Evolutionary conservation across 1,140 invertebrate genomes (phyloP), one percentile per base, ranked within the genome.

Genomic region (Scylla paramamosain): DNA sequence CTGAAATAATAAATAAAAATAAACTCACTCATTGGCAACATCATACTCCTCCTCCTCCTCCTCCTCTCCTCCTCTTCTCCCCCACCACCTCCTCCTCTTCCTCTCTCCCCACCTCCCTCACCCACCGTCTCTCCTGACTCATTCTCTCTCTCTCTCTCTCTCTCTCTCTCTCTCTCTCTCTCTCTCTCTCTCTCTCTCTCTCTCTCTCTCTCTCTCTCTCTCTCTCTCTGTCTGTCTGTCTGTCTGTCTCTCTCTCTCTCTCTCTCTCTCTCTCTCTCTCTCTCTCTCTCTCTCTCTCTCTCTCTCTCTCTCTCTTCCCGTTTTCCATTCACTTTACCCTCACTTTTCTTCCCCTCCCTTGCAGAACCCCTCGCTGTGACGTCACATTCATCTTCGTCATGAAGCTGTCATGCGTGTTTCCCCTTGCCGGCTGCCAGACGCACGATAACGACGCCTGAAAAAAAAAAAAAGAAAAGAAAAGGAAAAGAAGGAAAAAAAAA

Each of bases 331-430:
- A 29, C 28, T 84, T 92, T 87, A 39, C 94, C 83, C 90, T 67
- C 86, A 48, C 59, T 92, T 92, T 92, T 95, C 90, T 95, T 84
- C 91, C 91, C 94, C 94, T 92, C 94, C 94, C 90, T 92, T 92
- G 83, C 94, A 95, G 90, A 95, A 88, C 94, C 90, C 94, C 94
- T 92, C 91, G 77, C 94, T 77, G 94, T 95, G 94, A 95, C 94
- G 94, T 95, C 94, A 95, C 94, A 95, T 95, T 88, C 94, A 95
- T 95, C 94, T 95, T 95, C 94, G 94, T 95, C 94, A 95, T 95
- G 94, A 87, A 91, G 28, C 89, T 95, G 94, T 95, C 94, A 95
- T 95, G 94, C 67, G 94, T 95, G 94, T 95, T 95, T 95, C 94
- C 94, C 94, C 94, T 95, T 90, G 90, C 46, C 32, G 20, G 48